Evolutionary conservation across 2,113 vertebrate species (phyloP), one percentile per base, ranked within the genome.

Genomic region (Archilochus colubris): DNA sequence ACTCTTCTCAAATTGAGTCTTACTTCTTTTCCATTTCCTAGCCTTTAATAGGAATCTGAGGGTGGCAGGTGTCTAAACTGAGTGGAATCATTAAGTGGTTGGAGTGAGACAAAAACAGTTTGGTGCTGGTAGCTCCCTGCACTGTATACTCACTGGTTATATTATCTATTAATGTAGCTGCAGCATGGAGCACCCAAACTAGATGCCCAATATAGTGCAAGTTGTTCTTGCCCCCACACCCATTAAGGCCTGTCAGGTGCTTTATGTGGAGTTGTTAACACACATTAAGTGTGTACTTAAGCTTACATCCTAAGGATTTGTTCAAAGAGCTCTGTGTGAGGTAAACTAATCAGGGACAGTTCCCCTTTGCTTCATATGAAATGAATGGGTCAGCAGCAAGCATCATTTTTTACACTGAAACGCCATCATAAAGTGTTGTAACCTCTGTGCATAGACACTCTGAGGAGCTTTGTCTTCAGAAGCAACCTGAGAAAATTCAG

Each of bases 201-300:
- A n/a, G 27, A 28, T 67, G 51, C 33, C 23, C 21, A 15, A 7
- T 67, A 22, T 3, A 17, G 21, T 22, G 19, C 16, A 62, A 86
- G 55, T 33, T 31, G 6, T 69, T 80, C 55, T 86, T 64, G 54
- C 15, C 7, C 13, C 3, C 20, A 19, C 40, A 9, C 18, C 24
- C 7, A 0, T 0, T 57, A 68, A 64, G 53, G 50, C 28, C 30
- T 62, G 23, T 85, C 1, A 0, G 48, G 36, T 48, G 61, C 16
- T 73, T 23, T 53, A 33, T 5, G 12, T 20, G 14, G 64, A 78
- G 50, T 15, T 62, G 38, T 50, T 68, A 72, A 59, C 17, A 23
- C 19, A 24, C 17, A n/a, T 0, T 61, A 50, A 46, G 15, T 16
- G 12, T 2, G 1, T 77, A 40, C 54, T 36, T 83, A 7, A 57